Percentiles rank a stretch among this genome's conserved stretches.
Evolutionary conservation across 1,140 invertebrate species (phyloP).

Genomic region (Dolichoris vasculosae): DNA sequence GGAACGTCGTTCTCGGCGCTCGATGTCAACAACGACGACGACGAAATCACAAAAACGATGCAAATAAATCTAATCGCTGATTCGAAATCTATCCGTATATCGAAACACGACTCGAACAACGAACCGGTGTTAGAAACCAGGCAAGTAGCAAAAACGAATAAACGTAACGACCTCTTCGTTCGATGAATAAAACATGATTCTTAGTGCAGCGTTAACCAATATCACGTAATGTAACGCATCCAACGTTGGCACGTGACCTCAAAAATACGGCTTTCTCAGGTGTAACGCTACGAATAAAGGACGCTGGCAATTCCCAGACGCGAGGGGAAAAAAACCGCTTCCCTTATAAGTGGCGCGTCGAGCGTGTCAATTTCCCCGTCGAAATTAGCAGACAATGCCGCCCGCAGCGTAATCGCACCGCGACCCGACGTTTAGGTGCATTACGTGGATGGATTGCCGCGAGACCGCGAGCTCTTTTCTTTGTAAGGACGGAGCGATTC

Average conservation of each 20-base stretch:
- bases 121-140: too few species aligned
- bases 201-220: neutral
- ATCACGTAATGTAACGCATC: constrained; percentile 9
- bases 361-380: constrained; percentile 41
- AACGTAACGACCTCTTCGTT: neutral
- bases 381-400: constrained; percentile 51
- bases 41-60: too few species aligned
- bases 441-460: neutral
- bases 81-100: too few species aligned
- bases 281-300: neutral
- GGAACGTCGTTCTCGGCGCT: too few species aligned
- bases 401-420: neutral
- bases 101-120: too few species aligned
- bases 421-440: neutral
- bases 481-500: neutral
- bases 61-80: too few species aligned
- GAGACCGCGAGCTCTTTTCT: neutral
- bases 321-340: constrained; percentile 18
- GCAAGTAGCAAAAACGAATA: too few species aligned
- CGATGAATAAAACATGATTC: constrained; percentile 42
- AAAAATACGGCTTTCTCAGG: constrained; percentile 44
- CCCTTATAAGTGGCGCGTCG: constrained; percentile 17
- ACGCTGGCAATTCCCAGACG: neutral
- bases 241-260: neutral
- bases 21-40: too few species aligned